phyloP scores from a whole-genome alignment of 30 jellyfish, hydroid and myxozoan genomes.

The Euphysa ruthae region DNA sequence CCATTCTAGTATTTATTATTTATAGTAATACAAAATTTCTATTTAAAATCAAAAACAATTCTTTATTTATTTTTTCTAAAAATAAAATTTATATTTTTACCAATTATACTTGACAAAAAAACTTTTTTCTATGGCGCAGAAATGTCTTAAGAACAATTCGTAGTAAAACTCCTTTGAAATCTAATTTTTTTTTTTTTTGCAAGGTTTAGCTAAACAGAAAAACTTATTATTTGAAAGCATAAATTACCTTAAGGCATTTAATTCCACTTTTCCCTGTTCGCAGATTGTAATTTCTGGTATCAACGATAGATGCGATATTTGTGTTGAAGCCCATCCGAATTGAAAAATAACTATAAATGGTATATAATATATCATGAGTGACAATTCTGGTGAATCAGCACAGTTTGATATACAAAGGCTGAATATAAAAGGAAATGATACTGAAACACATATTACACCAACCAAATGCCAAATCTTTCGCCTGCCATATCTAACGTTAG shows the following conservation, averaged over 20 bases:
- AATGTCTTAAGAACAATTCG: no score
- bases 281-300: constrained; percentile 73
- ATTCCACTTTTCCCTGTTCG: constrained; percentile 51
- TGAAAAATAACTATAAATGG: constrained; percentile 78
- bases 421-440: constrained; percentile 72
- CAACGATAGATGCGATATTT: constrained; percentile 74
- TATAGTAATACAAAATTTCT: no score
- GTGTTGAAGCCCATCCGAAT: constrained; percentile 98
- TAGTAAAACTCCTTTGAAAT: no score
- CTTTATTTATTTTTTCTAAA: no score
- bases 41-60: no score
- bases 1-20: no score
- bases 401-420: constrained; percentile 50
- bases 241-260: constrained; percentile 81
- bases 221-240: no score
- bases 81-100: no score
- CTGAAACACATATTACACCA: constrained; percentile 69
- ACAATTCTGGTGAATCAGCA: constrained; percentile 51
- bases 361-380: constrained; percentile 51
- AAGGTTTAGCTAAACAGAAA: no score
- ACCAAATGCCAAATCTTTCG: constrained; percentile 81
- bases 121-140: no score
- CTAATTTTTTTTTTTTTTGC: no score
- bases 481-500: constrained; percentile 52
- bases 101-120: no score